phyloP scores from a whole-genome alignment of 2,888 invertebrate genomes.

The Agrotis puta region DNA sequence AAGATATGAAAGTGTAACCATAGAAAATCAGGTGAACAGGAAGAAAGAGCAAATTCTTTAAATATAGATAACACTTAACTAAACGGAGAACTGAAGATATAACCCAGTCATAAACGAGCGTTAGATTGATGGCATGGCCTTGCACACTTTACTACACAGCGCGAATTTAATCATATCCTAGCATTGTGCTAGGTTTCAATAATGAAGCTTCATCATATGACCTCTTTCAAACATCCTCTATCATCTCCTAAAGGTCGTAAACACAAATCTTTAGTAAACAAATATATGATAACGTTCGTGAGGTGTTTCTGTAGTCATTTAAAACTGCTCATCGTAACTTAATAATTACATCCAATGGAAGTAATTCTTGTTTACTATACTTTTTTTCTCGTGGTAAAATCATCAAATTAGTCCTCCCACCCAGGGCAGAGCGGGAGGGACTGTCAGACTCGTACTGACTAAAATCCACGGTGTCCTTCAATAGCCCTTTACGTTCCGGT shows the following conservation, averaged over 20 bases:
- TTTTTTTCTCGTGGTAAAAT: no score
- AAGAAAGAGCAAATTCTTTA: background rate
- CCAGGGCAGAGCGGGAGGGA: no score
- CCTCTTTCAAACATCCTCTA: background rate
- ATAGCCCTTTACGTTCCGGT: no score
- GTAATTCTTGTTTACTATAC: no score
- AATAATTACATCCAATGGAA: no score
- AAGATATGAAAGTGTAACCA: no score
- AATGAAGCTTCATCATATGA: background rate
- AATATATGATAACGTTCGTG: background rate
- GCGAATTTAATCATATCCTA: slow-evolving; percentile 19
- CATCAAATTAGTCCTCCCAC: no score
- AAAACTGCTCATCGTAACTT: no score
- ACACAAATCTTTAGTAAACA: slow-evolving; percentile 15
- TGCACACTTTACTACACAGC: slow-evolving; percentile 24
- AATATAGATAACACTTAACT: slow-evolving; percentile 21
- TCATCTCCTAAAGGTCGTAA: background rate
- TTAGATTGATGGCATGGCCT: slow-evolving; percentile 19
- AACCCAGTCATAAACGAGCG: slow-evolving; percentile 25
- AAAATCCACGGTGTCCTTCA: no score
- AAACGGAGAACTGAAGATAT: background rate
- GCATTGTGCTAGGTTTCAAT: background rate
- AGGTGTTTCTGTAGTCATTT: background rate
- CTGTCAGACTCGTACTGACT: no score
- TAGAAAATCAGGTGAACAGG: background rate